These are phyloP conservation scores for Folsomia manolachei DNA, from an alignment of 2,888 invertebrate species.

Conservation along the genomic window DNA sequence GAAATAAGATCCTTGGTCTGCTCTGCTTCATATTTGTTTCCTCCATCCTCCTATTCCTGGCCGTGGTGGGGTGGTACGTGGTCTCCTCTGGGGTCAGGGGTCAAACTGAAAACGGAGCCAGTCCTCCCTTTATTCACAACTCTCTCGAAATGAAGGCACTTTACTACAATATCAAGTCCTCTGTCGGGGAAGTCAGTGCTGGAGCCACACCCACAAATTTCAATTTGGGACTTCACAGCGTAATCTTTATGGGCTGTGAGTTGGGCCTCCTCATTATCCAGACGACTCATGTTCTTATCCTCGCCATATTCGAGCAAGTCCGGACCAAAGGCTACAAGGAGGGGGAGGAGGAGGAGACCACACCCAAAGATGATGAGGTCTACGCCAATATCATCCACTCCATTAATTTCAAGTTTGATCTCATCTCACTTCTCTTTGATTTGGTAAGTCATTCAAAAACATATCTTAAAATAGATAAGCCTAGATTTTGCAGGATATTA, in stretches of 20 bases:
- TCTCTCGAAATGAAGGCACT: conserved; percentile 26
- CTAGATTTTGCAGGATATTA: no score
- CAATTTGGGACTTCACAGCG: conserved; percentile 46
- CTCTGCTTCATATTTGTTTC: conserved; percentile 41
- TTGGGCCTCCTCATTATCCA: conserved; percentile 44
- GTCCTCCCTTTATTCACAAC: conserved; percentile 16
- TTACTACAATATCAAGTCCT: background rate
- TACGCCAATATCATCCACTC: conserved; percentile 38
- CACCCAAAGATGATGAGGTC: conserved; percentile 43
- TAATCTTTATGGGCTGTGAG: conserved; percentile 47
- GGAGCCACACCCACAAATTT: conserved; percentile 34
- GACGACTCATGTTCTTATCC: conserved; percentile 43
- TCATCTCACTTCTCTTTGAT: conserved; percentile 43
- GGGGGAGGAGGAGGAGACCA: conserved; percentile 8
- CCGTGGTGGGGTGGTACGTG: conserved; percentile 43
- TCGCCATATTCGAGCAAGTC: conserved; percentile 46
- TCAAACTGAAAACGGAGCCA: background rate
- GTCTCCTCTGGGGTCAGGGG: conserved; percentile 17
- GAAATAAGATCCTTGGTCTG: conserved; percentile 41
- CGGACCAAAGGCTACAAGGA: conserved; percentile 23
- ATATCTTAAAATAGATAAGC: background rate
- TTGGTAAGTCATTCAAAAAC: conserved; percentile 44
- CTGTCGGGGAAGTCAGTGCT: background rate
- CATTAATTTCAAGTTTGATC: conserved; percentile 48
- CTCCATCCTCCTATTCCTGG: conserved; percentile 38